Base-by-base conservation (phyloP, 2,797 vertebrate species). In the Acipenser transmontanus region DNA sequence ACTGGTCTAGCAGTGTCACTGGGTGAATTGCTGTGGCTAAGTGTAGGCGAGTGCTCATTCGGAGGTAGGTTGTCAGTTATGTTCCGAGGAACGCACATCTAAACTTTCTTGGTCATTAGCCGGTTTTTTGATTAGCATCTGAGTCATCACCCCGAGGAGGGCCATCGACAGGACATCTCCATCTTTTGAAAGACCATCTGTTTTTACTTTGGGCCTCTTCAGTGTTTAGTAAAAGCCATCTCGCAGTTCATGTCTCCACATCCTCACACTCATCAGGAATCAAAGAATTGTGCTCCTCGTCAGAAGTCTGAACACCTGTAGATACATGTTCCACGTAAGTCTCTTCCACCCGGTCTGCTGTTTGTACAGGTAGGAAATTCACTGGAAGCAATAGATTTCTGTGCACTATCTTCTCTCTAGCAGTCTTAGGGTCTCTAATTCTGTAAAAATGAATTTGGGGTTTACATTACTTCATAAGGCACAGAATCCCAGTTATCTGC, bases 401-500 rank as follows among this genome's bases (percentile, higher is more conserved):
- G 50, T 68, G 63, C 4, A 68, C 52, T 6, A 66, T 34, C 20
- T 66, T 72, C 47, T 66, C 64, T 66, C 6, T 69, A 17, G 56
- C 56, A 52, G 66, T 56, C 14, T 63, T 64, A 48, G 1, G 7
- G 65, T 69, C 61, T 54, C 57, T 66, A 8, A 71, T 56, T 14
- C 52, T 59, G 61, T 71, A 73, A 11, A 71, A 61, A 66, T 68
- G 60, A 13, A 70, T 59, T 7, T 57, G 34, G 8, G 62, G 50
- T 64, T 72, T 10, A 62, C 17, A 66, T 34, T 6, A 67, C 61
- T 11, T 68, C 49, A 8, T 65, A 71, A 0, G 54, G 56, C 11
- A 49, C 49, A 0, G 47, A 65, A 12, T 69, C 65, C 68, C 68
- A 70, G 8, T 67, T 68, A 54, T 72, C 72, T 7, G 61, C 70